A percentile compares a stretch with the other conserved stretches of the same genome.
phyloP scores from a whole-genome alignment of 1,140 invertebrate genomes.

The Megalopta genalis region DNA sequence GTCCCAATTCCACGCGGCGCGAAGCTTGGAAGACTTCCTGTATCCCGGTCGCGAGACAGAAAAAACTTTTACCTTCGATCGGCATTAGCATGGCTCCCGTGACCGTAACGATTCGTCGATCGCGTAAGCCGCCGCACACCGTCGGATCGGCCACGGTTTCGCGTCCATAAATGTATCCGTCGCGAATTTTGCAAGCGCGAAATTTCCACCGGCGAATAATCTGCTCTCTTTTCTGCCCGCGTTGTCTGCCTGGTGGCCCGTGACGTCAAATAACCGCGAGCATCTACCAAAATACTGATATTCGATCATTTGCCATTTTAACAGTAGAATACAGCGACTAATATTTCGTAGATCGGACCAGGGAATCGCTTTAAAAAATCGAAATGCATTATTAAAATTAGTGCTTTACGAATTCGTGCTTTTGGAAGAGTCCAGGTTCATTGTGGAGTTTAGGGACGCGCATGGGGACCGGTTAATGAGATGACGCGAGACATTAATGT shows the following conservation, averaged over 20 bases:
- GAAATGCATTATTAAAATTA: too few species aligned
- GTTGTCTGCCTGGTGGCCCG: background rate
- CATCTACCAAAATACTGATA: too few species aligned
- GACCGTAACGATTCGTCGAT: conserved; percentile 35
- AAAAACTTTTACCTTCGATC: conserved; percentile 65
- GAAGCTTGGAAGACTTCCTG: conserved; percentile 41
- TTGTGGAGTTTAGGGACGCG: too few species aligned
- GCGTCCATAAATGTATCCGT: conserved; percentile 59
- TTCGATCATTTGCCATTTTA: too few species aligned
- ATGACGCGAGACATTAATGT: too few species aligned
- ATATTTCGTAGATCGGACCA: too few species aligned
- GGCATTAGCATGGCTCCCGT: conserved; percentile 51
- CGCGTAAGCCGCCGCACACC: background rate
- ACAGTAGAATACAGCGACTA: too few species aligned
- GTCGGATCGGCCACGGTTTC: background rate
- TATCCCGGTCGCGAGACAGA: conserved; percentile 51
- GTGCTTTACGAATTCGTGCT: too few species aligned
- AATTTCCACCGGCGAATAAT: conserved; percentile 39
- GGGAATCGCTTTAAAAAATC: too few species aligned
- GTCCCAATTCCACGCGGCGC: conserved; percentile 37
- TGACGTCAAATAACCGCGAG: too few species aligned
- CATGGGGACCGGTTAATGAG: too few species aligned
- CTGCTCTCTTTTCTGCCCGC: conserved; percentile 32
- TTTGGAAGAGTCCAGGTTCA: too few species aligned
- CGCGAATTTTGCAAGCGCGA: conserved; percentile 56